Base-by-base conservation (phyloP, 2,888 invertebrate species). In the Cremastobaeus sp. region DNA sequence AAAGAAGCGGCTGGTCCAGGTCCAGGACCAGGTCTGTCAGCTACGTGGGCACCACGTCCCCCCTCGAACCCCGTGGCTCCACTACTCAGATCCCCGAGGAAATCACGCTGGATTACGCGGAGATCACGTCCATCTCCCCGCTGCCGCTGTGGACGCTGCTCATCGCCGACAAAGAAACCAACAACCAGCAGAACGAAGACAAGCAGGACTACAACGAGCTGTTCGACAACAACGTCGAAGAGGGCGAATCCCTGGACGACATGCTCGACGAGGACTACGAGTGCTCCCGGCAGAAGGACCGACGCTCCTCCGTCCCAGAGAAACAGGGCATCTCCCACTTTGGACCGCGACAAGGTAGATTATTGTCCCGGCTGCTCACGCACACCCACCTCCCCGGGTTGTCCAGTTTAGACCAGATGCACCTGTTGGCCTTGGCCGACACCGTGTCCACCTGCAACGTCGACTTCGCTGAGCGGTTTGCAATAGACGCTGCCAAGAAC, bases 341-440 rank as follows among this genome's bases (percentile, higher is more conserved):
- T 85, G 96, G 96, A 0, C 95, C 95, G 0, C 90, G 95, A 76
- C 96, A 96, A 89, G 94, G 92, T 88, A 92, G 96, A 68, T 90
- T 96, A 8, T 88, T 98, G 6, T 97, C 97, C 0, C 92, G 96
- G 1, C 90, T 99, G 5, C 89, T 99, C 32, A 99, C 99, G 0
- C 98, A 99, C 88, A 96, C 96, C 0, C 97, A 97, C 88, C 89
- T 97, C 25, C 98, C 98, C 0, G 99, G 98, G 0, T 89, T 98
- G 32, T 97, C 96, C 2, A 97, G 97, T 78, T 91, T 99, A 55
- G 99, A 99, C 89, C 99, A 99, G 89, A 99, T 99, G 99, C 99
- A 99, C 88, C 90, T 99, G 71, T 89, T 99, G n/a, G 99, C 99
- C 0, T 88, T 99, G 70, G 99, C 99, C 8, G 99, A 99, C 84